Conservation (phyloP, 2,797 vertebrate genomes). For the Xiphophorus birchmanni region DNA sequence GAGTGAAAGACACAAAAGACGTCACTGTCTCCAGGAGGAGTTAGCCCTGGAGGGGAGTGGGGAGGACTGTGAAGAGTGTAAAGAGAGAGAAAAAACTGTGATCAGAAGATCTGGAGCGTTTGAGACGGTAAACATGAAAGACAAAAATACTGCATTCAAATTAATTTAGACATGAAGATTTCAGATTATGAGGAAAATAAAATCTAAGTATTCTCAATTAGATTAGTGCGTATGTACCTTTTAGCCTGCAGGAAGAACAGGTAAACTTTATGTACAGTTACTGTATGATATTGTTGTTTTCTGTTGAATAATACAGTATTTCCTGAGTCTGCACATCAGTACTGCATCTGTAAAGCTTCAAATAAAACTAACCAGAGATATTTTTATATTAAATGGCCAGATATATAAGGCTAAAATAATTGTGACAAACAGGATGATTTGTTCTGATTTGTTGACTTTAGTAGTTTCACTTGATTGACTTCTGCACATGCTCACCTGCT, state of each 20-base stretch:
- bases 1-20: conserved; percentile 31
- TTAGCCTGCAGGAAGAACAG: conserved; percentile 13
- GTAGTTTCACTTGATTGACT: not conserved
- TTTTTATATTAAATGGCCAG: not conserved
- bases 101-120: conserved; percentile 27
- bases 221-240: conserved; percentile 2
- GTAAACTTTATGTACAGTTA: not conserved
- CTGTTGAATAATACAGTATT: not conserved
- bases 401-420: not conserved
- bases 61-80: conserved; percentile 16
- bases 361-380: not conserved
- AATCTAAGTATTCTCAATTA: not conserved
- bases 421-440: not conserved
- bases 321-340: conserved; percentile 6
- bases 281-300: not conserved
- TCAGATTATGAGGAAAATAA: conserved; percentile 11
- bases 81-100: not conserved
- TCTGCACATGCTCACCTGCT: not conserved
- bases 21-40: conserved; percentile 25
- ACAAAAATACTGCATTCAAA: conserved; percentile 16
- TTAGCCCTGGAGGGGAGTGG: conserved; percentile 1
- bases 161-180: conserved; percentile 13
- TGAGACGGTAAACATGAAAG: conserved; percentile 23
- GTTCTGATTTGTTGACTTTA: not conserved
- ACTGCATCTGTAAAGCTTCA: conserved; percentile 3